Percentiles rank a stretch among this genome's conserved stretches.
These are phyloP conservation scores for Ibycter americanus DNA, from an alignment of 2,797 vertebrate genomes.

Conservation along the genomic window DNA sequence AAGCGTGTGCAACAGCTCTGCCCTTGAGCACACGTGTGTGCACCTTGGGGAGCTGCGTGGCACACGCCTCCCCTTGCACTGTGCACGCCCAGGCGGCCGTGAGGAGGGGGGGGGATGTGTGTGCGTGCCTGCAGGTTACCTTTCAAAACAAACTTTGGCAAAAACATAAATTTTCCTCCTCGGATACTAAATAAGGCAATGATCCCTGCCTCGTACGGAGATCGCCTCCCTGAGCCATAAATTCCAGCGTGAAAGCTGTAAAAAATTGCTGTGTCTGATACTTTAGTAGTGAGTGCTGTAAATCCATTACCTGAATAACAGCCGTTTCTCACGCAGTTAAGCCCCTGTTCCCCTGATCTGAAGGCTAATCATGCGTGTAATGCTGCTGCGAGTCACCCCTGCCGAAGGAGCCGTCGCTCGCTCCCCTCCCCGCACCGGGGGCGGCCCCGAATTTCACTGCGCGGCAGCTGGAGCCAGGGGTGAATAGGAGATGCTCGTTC, in stretches of 20 bases:
- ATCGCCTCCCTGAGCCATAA: constrained; percentile 66
- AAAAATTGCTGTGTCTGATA: constrained; percentile 71
- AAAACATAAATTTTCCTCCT: constrained; percentile 49
- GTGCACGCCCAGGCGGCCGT: rapidly evolving
- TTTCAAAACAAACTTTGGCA: constrained; percentile 62
- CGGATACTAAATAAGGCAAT: constrained; percentile 70
- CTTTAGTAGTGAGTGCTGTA: constrained; percentile 64
- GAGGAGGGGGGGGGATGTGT: background rate
- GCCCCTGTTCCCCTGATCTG: constrained; percentile 59
- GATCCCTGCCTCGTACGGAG: constrained; percentile 52
- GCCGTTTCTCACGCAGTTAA: constrained; percentile 59
- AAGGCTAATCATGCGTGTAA: constrained; percentile 65
- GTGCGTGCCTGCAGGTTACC: constrained; percentile 5
- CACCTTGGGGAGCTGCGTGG: background rate
- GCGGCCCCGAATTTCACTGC: background rate
- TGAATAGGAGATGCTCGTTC: background rate
- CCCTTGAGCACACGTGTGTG: background rate
- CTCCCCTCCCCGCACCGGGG: background rate
- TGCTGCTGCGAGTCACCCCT: constrained; percentile 47
- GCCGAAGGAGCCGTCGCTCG: background rate
- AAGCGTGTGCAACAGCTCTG: rapidly evolving
- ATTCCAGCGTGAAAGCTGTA: constrained; percentile 71
- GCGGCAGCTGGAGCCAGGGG: background rate
- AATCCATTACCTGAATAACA: constrained; percentile 74
- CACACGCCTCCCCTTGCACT: background rate